Evolutionary conservation across 2,797 vertebrate species (phyloP), one percentile per base, ranked within the genome.

Genomic region (Rhinella marina): DNA sequence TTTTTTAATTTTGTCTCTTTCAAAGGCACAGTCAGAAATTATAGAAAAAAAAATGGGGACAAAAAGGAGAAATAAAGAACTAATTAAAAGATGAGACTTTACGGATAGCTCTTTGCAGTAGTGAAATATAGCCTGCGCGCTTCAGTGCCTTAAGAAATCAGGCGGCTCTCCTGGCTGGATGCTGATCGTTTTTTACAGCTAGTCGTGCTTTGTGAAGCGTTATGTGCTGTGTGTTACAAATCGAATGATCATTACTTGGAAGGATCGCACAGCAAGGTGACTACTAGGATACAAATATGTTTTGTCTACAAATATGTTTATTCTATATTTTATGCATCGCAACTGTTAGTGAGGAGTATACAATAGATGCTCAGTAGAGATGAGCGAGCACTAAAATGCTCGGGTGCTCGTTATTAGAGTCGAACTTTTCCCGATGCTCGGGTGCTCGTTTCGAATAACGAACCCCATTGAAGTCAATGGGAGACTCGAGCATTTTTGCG

Each of bases 141-240:
- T 1, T 64, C 87, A 84, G 29, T 70, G 54, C 62, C 73, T 72
- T 59, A 32, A 41, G 73, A 64, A 23, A 68, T 82, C 52, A 70
- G 54, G 32, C 62, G 32, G 48, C 19, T 27, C 76, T 32, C 27
- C 25, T 54, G 76, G 62, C 76, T 68, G 62, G 61, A 59, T 3
- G 59, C 50, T 62, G 61, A 86, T 78, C 48, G 62, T 16, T 79
- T 80, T 62, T 82, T 41, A 70, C 62, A 70, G 64, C 80, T 80
- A 27, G 25, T 73, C 29, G 48, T 82, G 41, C 9, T 41, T 70
- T 68, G 5, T 76, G 72, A 72, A 82, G 88, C 85, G 17, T 29
- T 87, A 82, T 89, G 0, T 59, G 32, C 50, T 17, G 0, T 3
- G 25, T 17, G 48, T 81, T 87, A 78, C 79, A 73, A 86, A 54